Percentiles rank a stretch among this genome's conserved stretches.
These are phyloP conservation scores for Rhinichthys klamathensis DNA, from an alignment of 2,113 vertebrate genomes.

Conservation along the genomic window DNA sequence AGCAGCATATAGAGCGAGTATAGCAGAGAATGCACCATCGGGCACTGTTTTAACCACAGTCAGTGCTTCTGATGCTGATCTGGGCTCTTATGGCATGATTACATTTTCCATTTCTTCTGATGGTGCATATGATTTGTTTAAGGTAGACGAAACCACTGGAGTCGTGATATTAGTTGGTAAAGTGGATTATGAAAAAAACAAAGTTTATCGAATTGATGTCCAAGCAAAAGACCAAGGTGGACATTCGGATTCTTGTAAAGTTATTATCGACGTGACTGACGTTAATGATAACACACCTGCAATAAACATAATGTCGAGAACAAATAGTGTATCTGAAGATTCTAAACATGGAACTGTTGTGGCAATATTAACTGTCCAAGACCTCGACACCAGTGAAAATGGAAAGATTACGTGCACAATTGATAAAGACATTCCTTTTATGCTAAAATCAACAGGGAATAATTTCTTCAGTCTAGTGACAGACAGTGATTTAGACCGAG, in stretches of 20 bases:
- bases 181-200: slow-evolving; percentile 39
- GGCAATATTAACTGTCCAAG: not conserved
- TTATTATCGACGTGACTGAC: slow-evolving; percentile 45
- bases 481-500: slow-evolving; percentile 10
- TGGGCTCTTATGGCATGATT: not conserved
- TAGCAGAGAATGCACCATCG: slow-evolving; percentile 66
- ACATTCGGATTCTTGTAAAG: slow-evolving; percentile 24
- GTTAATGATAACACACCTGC: slow-evolving; percentile 41
- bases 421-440: not conserved
- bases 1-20: slow-evolving; percentile 54
- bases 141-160: too few species aligned
- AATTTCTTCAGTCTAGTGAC: slow-evolving; percentile 4
- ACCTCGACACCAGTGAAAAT: not conserved
- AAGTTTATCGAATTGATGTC: slow-evolving; percentile 41
- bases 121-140: slow-evolving; percentile 27
- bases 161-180: too few species aligned
- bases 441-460: not conserved
- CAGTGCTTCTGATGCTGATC: slow-evolving; percentile 49
- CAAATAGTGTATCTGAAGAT: slow-evolving; percentile 13
- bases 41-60: slow-evolving; percentile 51
- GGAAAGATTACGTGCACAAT: not conserved
- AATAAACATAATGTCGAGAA: not conserved
- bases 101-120: not conserved
- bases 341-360: not conserved
- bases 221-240: slow-evolving; percentile 37